phyloP scores from a whole-genome alignment of 2,797 vertebrate genomes.

The Falco cherrug region DNA sequence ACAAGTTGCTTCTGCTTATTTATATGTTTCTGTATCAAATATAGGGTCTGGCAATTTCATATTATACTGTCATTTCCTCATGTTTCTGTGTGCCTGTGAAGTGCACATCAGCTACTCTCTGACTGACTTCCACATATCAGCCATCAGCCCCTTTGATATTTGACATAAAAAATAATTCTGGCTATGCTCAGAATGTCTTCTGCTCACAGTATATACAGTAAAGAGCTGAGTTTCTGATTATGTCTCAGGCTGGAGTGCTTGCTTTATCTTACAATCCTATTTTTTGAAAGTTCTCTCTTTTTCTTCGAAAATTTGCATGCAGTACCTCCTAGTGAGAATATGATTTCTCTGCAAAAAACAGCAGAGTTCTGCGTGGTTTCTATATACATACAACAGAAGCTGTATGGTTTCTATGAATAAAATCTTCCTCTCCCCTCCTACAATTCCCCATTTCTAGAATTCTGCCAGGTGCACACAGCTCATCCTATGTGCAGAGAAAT shows the following conservation, averaged over 20 bases:
- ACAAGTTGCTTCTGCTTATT: not conserved
- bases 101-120: not conserved
- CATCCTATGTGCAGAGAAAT: not conserved
- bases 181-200: not conserved
- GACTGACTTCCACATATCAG: not conserved
- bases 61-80: not conserved
- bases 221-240: not conserved
- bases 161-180: not conserved
- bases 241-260: not conserved
- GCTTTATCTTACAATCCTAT: not conserved
- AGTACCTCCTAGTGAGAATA: not conserved
- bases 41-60: not conserved
- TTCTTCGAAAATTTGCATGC: not conserved
- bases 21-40: not conserved
- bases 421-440: not conserved
- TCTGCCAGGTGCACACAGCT: not conserved
- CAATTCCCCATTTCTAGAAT: not conserved
- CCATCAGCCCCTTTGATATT: not conserved
- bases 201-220: not conserved
- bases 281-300: not conserved
- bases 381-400: not conserved
- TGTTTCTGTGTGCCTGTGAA: not conserved
- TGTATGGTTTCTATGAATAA: not conserved
- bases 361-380: not conserved
- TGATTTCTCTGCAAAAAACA: not conserved